Evolutionary conservation across 1,140 invertebrate species (phyloP), one percentile per base, ranked within the genome.

Genomic region (Nebria ingens): DNA sequence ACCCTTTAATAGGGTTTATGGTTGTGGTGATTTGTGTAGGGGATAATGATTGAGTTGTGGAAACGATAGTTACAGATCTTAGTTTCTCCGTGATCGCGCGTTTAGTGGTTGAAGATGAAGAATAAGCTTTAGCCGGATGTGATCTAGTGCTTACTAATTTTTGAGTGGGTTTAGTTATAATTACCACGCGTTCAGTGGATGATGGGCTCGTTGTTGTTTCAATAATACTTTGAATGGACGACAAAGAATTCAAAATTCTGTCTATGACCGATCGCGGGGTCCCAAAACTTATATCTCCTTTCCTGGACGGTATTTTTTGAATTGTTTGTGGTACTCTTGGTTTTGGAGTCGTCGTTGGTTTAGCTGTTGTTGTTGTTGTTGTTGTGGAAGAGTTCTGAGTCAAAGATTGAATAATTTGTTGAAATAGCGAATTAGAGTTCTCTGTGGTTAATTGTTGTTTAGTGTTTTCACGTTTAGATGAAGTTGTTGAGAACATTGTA

Each of bases 211-310:
- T 45, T 12, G 40, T 45, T 12, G 9, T 45, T 17, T 45, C 40
- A 17, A 45, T 17, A 12, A 45, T 9, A 45, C 15, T 45, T 59
- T 68, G 66, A 45, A 70, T 70, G 19, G 66, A 66, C 19, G 65
- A 65, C 29, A 70, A 55, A 40, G 67, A 69, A 61, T 60, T 67
- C 42, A 69, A 57, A 56, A 70, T 70, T 61, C 61, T 65, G 60
- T 70, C 67, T 52, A 70, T 70, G 38, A 70, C 63, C 9, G 68
- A 45, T 4, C 40, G 40, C 17, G 40, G 40, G 9, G 40, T 45
- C 17, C 40, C 40, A 45, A 45, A 45, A 17, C 40, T 45, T 9
- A 45, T 17, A 45, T 45, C 40, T 45, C 40, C 40, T 45, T 17
- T 6, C 40, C 15, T 45, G 3, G 40, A 17, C 3, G 40, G 40